Evolutionary conservation across 2,888 invertebrate genomes (phyloP).

Genomic region (Vesta saturnalis): DNA sequence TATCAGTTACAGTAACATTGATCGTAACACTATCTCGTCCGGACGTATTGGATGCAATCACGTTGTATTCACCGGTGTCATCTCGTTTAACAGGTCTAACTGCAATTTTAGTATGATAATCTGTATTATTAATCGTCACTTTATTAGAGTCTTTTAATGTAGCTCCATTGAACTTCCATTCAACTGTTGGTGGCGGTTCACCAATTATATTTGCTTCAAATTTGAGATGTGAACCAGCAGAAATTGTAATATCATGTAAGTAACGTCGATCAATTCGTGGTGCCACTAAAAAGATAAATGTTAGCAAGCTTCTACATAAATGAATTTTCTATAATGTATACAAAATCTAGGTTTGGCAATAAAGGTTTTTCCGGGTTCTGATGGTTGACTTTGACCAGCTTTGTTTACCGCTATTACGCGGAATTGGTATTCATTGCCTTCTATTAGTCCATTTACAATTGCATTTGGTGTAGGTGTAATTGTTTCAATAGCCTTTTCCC

Average conservation of each 20-base stretch:
- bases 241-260: constrained; percentile 88
- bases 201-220: constrained; percentile 94
- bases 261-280: constrained; percentile 96
- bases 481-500: constrained; percentile 92
- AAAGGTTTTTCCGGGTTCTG: constrained; percentile 87
- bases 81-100: constrained; percentile 82
- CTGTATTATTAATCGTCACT: constrained; percentile 82
- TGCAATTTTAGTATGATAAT: constrained; percentile 88
- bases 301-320: constrained; percentile 12
- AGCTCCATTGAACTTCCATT: constrained; percentile 90
- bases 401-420: constrained; percentile 95
- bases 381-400: constrained; percentile 93
- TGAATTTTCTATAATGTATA: too few relatives aligned
- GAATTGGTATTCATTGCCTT: constrained; percentile 98
- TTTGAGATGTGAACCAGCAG: constrained; percentile 92
- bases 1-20: constrained; percentile 86
- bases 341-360: constrained; percentile 85
- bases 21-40: constrained; percentile 87
- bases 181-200: constrained; percentile 93
- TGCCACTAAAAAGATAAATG: constrained; percentile 69
- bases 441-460: constrained; percentile 88
- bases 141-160: constrained; percentile 75
- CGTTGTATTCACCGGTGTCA: constrained; percentile 88
- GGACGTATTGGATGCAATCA: constrained; percentile 86
- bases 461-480: constrained; percentile 78